These are phyloP conservation scores for Onthophagus sagittarius DNA, from an alignment of 2,888 invertebrate species.

Conservation along the genomic window DNA sequence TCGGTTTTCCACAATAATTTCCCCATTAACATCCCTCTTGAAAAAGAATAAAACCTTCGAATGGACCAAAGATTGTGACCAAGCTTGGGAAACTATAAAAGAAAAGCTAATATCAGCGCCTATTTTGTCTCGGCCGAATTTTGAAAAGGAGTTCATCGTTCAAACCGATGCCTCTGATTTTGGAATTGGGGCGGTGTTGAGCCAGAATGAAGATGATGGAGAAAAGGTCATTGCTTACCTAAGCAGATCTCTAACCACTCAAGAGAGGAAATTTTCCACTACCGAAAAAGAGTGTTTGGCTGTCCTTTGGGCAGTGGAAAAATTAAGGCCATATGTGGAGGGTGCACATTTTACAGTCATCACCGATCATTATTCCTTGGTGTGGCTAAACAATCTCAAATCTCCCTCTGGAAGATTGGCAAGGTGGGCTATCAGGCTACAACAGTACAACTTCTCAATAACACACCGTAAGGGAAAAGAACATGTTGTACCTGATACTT, in stretches of 20 bases:
- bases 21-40: conserved; percentile 19
- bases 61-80: conserved; percentile 12
- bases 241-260: conserved; percentile 14
- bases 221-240: conserved; percentile 20
- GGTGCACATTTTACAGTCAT: conserved; percentile 21
- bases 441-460: conserved; percentile 22
- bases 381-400: conserved; percentile 23
- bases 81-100: conserved; percentile 14
- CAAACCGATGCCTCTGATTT: conserved; percentile 14
- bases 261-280: conserved; percentile 20
- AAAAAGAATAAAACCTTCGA: conserved; percentile 20
- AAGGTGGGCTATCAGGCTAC: conserved; percentile 25
- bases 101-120: conserved; percentile 14
- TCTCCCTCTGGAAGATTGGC: conserved; percentile 26
- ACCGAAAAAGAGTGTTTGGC: conserved; percentile 1
- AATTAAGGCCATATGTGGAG: conserved; percentile 26
- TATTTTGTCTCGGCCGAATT: conserved; percentile 20
- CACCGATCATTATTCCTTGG: conserved; percentile 23
- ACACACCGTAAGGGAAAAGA: conserved; percentile 24
- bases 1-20: conserved; percentile 13
- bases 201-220: background rate
- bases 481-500: conserved; percentile 19
- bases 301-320: conserved; percentile 20
- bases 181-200: conserved; percentile 7
- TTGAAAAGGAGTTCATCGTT: conserved; percentile 6